A percentile compares a stretch with the other conserved stretches of the same genome.
These are phyloP conservation scores for Pinctada fucata DNA, from an alignment of 2,888 invertebrate species.

Conservation along the genomic window DNA sequence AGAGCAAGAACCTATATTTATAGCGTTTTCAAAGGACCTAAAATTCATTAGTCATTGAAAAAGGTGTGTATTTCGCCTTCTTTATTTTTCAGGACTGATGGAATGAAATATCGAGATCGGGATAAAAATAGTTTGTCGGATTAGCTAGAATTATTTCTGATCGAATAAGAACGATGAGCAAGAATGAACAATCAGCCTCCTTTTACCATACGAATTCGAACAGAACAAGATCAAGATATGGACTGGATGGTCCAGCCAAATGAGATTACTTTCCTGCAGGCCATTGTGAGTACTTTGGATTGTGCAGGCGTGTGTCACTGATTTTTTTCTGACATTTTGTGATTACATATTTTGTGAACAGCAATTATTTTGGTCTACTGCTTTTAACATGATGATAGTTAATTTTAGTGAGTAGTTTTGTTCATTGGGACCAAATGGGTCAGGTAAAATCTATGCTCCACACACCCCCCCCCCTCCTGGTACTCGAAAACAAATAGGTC, in stretches of 20 bases:
- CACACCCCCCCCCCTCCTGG: too few relatives aligned
- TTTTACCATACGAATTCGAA: conserved; percentile 66
- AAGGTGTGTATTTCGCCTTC: too few relatives aligned
- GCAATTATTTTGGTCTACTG: neutral
- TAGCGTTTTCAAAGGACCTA: too few relatives aligned
- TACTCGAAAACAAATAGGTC: too few relatives aligned
- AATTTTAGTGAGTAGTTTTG: too few relatives aligned
- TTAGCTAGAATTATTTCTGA: neutral
- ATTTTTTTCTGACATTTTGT: neutral
- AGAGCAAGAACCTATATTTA: too few relatives aligned
- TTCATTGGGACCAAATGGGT: too few relatives aligned
- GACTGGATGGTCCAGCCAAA: conserved; percentile 72
- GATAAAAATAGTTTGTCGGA: neutral
- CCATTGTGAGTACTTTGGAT: conserved; percentile 53
- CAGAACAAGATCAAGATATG: conserved; percentile 68
- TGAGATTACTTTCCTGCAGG: conserved; percentile 65
- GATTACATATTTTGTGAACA: neutral
- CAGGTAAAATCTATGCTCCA: too few relatives aligned
- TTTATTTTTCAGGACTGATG: too few relatives aligned
- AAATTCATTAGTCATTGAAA: too few relatives aligned
- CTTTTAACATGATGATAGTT: neutral
- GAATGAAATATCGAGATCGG: neutral
- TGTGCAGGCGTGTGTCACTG: neutral
- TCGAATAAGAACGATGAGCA: neutral
- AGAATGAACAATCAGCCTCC: conserved; percentile 52